phyloP scores from a whole-genome alignment of 2,797 vertebrate species.

The Alexandromys oeconomus region DNA sequence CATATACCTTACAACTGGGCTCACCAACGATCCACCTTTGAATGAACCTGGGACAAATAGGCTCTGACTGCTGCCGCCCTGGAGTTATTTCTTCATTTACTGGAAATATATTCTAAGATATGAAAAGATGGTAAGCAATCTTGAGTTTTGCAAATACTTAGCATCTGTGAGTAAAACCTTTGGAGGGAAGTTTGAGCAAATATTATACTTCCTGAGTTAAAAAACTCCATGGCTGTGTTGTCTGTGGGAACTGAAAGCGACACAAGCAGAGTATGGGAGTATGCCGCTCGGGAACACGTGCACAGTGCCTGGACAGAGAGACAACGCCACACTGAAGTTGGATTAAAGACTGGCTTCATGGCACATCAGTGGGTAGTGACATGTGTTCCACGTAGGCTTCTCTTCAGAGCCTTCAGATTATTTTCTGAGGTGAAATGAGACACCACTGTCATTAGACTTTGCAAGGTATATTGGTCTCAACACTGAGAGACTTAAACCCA shows the following conservation, averaged over 20 bases:
- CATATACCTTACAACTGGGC: conserved; percentile 45
- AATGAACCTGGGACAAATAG: conserved; percentile 38
- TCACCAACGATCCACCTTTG: not conserved
- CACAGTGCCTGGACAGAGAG: conserved; percentile 36
- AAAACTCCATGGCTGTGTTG: not conserved
- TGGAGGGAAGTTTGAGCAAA: conserved; percentile 25
- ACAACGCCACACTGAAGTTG: not conserved
- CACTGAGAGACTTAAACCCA: conserved; percentile 29
- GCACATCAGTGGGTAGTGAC: not conserved
- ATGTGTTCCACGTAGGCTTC: not conserved
- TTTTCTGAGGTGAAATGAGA: conserved; percentile 36
- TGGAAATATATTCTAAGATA: conserved; percentile 45
- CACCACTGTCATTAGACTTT: not conserved
- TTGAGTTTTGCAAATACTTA: conserved; percentile 53
- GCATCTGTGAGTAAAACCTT: conserved; percentile 30
- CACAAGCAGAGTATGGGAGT: conserved; percentile 13
- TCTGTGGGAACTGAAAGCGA: conserved; percentile 42
- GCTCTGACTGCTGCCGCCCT: not conserved
- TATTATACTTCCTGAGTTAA: not conserved
- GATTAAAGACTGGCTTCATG: not conserved
- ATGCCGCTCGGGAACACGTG: conserved; percentile 22
- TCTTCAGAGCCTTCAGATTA: conserved; percentile 34
- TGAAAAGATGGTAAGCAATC: conserved; percentile 31
- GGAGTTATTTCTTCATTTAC: conserved; percentile 55
- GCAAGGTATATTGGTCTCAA: conserved; percentile 6